These are phyloP conservation scores for Hystrix brachyura DNA, from an alignment of 2,113 vertebrate genomes.

Conservation along the genomic window DNA sequence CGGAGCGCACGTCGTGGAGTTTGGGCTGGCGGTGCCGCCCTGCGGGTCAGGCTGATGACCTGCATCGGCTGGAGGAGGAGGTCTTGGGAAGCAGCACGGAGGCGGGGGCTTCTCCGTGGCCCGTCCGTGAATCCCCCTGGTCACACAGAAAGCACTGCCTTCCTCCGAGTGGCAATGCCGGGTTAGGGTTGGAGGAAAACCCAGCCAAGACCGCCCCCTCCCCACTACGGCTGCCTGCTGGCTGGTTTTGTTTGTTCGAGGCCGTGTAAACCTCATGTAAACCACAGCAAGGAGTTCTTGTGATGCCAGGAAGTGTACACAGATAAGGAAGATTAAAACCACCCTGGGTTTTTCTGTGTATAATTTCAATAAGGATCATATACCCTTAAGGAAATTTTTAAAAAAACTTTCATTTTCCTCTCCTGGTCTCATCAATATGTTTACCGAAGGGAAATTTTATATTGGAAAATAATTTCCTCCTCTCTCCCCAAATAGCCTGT, in stretches of 20 bases:
- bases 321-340: conserved; percentile 8
- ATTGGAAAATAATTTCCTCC: conserved; percentile 58
- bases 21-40: background rate
- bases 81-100: conserved; percentile 30
- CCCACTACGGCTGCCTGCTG: background rate
- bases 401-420: background rate
- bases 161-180: background rate
- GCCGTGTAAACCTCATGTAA: conserved; percentile 39
- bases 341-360: conserved; percentile 32
- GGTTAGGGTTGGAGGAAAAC: conserved; percentile 37
- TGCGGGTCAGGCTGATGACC: background rate
- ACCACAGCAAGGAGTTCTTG: background rate
- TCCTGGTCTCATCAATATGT: conserved; percentile 59
- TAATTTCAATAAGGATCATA: conserved; percentile 38
- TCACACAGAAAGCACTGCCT: background rate
- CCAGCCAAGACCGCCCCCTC: background rate
- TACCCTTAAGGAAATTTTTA: conserved; percentile 56
- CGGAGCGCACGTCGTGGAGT: background rate
- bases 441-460: conserved; percentile 53
- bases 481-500: background rate
- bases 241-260: conserved; percentile 41
- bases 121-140: background rate
- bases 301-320: background rate
- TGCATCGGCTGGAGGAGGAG: conserved; percentile 51
- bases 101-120: conserved; percentile 2